These are phyloP conservation scores for Sipha maydis DNA, from an alignment of 2,888 invertebrate genomes.

Conservation along the genomic window DNA sequence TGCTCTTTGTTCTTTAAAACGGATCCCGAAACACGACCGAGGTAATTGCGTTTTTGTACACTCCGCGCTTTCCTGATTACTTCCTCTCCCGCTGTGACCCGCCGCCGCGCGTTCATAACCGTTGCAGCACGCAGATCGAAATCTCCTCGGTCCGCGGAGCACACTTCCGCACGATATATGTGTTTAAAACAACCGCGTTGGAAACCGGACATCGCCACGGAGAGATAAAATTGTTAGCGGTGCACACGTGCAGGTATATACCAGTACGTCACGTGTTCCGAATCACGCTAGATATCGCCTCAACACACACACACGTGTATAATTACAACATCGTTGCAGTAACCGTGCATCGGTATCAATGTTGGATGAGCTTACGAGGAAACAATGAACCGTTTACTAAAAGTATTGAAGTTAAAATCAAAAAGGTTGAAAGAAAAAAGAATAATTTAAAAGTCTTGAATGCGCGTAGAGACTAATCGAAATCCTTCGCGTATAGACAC, in stretches of 20 bases:
- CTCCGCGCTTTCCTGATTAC: slow-evolving; percentile 42
- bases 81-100: slow-evolving; percentile 52
- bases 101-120: background rate
- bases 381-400: too few relatives aligned
- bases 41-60: slow-evolving; percentile 55
- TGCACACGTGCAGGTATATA: background rate
- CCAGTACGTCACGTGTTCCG: background rate
- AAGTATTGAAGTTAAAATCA: too few relatives aligned
- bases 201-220: slow-evolving; percentile 8
- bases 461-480: too few relatives aligned
- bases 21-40: slow-evolving; percentile 48
- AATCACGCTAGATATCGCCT: background rate
- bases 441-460: too few relatives aligned
- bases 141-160: slow-evolving; percentile 57
- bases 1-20: slow-evolving; percentile 50
- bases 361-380: too few relatives aligned
- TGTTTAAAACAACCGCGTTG: slow-evolving; percentile 5
- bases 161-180: slow-evolving; percentile 46
- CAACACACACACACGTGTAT: too few relatives aligned
- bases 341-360: too few relatives aligned
- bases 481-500: too few relatives aligned
- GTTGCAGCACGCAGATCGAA: slow-evolving; percentile 40
- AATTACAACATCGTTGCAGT: too few relatives aligned
- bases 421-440: too few relatives aligned
- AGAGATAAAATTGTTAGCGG: slow-evolving; percentile 20